Evolutionary conservation across 2,888 invertebrate species (phyloP).

Genomic region (Rhorus exstirpatorius): DNA sequence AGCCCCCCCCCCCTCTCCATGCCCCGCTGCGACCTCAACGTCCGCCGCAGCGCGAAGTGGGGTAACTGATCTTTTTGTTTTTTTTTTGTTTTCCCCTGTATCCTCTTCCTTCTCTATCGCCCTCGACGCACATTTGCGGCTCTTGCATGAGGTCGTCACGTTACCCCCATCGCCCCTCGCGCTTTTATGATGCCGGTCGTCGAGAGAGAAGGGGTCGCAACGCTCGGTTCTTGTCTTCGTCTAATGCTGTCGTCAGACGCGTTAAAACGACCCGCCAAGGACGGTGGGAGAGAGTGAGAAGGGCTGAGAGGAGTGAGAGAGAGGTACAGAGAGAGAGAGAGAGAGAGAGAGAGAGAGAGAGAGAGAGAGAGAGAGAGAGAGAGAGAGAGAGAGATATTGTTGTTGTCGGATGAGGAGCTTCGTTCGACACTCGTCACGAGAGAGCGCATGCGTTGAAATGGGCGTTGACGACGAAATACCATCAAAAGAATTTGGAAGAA

Average conservation of each 20-base stretch:
- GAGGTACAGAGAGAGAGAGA: slow-evolving; percentile 29
- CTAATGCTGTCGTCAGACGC: slow-evolving; percentile 43
- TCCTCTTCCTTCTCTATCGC: slow-evolving; percentile 26
- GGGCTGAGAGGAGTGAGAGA: slow-evolving; percentile 41
- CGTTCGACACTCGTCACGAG: slow-evolving; percentile 18
- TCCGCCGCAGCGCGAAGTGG: slow-evolving; percentile 42
- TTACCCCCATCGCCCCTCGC: background rate
- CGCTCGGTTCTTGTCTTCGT: slow-evolving; percentile 28
- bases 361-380: slow-evolving; percentile 7
- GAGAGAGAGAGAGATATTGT: slow-evolving; percentile 38
- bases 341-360: slow-evolving; percentile 64
- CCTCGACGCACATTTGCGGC: slow-evolving; percentile 12
- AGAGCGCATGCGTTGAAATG: slow-evolving; percentile 62
- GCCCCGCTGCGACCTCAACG: slow-evolving; percentile 32
- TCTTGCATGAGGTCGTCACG: slow-evolving; percentile 41
- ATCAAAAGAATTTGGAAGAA: slow-evolving; percentile 26
- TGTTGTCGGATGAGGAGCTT: slow-evolving; percentile 40
- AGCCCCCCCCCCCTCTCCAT: slow-evolving; percentile 9
- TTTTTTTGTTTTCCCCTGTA: slow-evolving; percentile 25
- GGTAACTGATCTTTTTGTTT: slow-evolving; percentile 40
- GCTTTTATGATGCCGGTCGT: background rate
- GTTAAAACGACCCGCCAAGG: slow-evolving; percentile 36
- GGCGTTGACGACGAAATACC: slow-evolving; percentile 56
- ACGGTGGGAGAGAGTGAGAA: slow-evolving; percentile 59
- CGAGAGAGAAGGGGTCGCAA: background rate